A percentile compares a stretch with the other conserved stretches of the same genome.
phyloP scores from a whole-genome alignment of 2,113 vertebrate genomes.

The Etheostoma cragini region DNA sequence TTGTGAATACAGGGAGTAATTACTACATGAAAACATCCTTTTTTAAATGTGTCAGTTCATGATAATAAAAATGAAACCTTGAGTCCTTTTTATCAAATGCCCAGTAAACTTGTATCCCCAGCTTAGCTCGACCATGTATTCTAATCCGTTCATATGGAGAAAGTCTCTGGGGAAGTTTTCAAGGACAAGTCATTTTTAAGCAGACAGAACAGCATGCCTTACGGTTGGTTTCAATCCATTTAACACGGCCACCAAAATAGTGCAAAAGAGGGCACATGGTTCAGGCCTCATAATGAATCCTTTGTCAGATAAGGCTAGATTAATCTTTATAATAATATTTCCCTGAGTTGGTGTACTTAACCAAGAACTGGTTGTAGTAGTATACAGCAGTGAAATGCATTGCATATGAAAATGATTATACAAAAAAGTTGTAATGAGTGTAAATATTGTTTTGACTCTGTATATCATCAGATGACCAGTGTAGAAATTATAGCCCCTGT shows the following conservation, averaged over 20 bases:
- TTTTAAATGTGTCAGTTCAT: conserved; percentile 36
- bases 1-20: conserved; percentile 16
- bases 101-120: conserved; percentile 51
- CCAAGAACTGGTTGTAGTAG: neutral
- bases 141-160: conserved; percentile 62
- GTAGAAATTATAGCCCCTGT: neutral
- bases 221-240: conserved; percentile 60
- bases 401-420: neutral
- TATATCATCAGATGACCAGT: neutral
- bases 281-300: conserved; percentile 13
- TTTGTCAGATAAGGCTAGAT: neutral
- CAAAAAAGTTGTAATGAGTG: neutral
- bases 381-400: neutral
- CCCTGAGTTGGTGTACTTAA: neutral
- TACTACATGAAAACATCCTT: conserved; percentile 21
- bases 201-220: conserved; percentile 31
- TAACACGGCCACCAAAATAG: conserved; percentile 45
- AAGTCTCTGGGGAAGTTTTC: conserved; percentile 54
- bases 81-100: conserved; percentile 11
- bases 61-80: conserved; percentile 45
- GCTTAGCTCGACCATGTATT: conserved; percentile 57
- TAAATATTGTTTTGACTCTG: neutral
- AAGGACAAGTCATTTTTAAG: conserved; percentile 67
- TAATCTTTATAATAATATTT: neutral
- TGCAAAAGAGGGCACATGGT: conserved; percentile 4